These are phyloP conservation scores for Calliscelio sp. DNA, from an alignment of 2,888 invertebrate species.

Conservation along the genomic window DNA sequence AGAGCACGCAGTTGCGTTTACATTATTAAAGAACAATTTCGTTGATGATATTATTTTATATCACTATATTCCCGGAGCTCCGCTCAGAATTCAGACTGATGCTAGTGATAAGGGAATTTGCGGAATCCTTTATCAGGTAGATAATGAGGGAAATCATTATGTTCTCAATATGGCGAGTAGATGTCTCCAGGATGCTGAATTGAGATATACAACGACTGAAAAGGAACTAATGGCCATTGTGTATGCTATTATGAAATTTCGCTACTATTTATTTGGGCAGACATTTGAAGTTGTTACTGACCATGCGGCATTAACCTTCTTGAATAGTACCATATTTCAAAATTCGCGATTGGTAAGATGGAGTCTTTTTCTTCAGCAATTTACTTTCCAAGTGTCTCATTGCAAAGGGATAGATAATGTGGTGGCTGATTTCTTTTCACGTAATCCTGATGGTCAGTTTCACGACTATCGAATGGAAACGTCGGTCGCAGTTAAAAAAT, in stretches of 20 bases:
- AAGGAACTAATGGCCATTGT: constrained; percentile 33
- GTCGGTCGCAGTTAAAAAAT: not conserved
- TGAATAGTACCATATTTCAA: constrained; percentile 7
- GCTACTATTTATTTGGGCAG: constrained; percentile 9
- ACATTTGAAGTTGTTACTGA: constrained; percentile 24
- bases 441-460: constrained; percentile 17
- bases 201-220: constrained; percentile 35
- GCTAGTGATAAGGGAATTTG: constrained; percentile 53
- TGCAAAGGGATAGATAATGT: constrained; percentile 13
- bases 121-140: constrained; percentile 70
- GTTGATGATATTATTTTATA: constrained; percentile 42
- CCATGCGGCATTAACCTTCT: constrained; percentile 16
- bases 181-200: constrained; percentile 19
- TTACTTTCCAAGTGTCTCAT: not conserved
- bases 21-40: constrained; percentile 60
- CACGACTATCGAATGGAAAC: not conserved
- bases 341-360: constrained; percentile 28
- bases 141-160: not conserved
- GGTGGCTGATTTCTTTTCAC: constrained; percentile 11
- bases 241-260: constrained; percentile 19
- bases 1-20: constrained; percentile 29
- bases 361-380: constrained; percentile 12
- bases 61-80: constrained; percentile 45
- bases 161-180: constrained; percentile 29
- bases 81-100: constrained; percentile 61